Conservation (phyloP, 2,113 vertebrate species). For the Theristicus caerulescens region DNA sequence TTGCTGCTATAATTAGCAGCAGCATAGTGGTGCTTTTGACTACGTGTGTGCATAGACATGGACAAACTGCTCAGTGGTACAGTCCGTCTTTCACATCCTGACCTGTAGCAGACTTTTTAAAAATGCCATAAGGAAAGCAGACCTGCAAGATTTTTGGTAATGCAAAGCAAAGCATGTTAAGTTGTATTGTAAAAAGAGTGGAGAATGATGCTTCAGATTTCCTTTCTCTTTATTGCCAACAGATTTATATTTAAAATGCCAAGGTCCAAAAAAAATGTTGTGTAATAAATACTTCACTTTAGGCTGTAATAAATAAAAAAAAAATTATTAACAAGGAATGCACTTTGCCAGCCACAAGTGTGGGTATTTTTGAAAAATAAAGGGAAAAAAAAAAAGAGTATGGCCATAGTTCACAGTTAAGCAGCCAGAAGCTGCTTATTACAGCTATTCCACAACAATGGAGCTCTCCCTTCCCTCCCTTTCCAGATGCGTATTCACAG, state of each 20-base stretch:
- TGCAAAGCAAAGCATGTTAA: neutral
- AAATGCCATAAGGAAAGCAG: neutral
- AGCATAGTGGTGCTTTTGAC: neutral
- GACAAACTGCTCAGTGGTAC: neutral
- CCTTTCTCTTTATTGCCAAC: constrained; percentile 79
- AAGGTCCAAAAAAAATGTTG: constrained; percentile 63
- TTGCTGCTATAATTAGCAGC: neutral
- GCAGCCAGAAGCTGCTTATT: constrained; percentile 76
- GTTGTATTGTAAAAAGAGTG: neutral
- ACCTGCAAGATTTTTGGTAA: neutral
- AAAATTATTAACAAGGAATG: constrained; percentile 85
- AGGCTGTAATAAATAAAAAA: constrained; percentile 95
- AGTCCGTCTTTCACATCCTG: neutral
- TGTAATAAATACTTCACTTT: constrained; percentile 95
- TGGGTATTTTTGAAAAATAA: constrained; percentile 73
- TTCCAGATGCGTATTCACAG: constrained; percentile 78
- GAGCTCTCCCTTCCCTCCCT: constrained; percentile 66
- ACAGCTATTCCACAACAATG: constrained; percentile 72
- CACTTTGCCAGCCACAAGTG: constrained; percentile 84
- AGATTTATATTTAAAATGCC: constrained; percentile 76
- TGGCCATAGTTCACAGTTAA: constrained; percentile 85
- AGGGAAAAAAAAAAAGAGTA: constrained; percentile 25
- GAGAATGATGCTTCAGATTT: constrained; percentile 16
- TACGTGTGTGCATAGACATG: fast-evolving
- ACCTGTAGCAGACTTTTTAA: neutral